These are phyloP conservation scores for Misgurnus mizolepis DNA, from an alignment of 2,113 vertebrate species.

Conservation along the genomic window DNA sequence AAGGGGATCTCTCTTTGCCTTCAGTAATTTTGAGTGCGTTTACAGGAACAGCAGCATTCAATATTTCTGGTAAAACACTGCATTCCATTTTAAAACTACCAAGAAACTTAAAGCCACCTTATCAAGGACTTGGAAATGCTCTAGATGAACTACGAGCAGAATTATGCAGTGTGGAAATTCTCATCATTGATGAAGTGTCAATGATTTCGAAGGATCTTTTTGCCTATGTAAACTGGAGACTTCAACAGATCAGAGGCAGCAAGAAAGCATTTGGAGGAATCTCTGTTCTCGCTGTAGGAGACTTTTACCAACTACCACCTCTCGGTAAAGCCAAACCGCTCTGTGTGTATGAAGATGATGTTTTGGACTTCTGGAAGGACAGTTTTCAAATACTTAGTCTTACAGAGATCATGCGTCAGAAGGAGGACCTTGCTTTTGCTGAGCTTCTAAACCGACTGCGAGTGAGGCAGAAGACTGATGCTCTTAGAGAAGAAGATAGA, in stretches of 20 bases:
- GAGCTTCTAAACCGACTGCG: too few species aligned
- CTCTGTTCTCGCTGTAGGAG: constrained; percentile 12
- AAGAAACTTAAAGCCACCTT: too few species aligned
- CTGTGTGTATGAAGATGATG: constrained; percentile 30
- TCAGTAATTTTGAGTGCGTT: too few species aligned
- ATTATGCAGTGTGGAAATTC: constrained; percentile 32
- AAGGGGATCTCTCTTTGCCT: too few species aligned
- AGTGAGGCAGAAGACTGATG: too few species aligned
- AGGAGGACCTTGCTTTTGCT: too few species aligned
- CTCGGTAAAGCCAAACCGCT: constrained; percentile 39
- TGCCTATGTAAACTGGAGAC: constrained; percentile 50
- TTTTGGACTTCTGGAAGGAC: constrained; percentile 26
- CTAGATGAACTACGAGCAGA: constrained; percentile 18
- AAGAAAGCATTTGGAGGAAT: constrained; percentile 30
- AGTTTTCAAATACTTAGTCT: background rate
- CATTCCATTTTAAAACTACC: too few species aligned
- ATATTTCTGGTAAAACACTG: too few species aligned
- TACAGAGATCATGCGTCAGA: too few species aligned
- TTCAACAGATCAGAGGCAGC: constrained; percentile 41
- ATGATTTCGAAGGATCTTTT: constrained; percentile 53
- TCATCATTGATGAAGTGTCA: constrained; percentile 40
- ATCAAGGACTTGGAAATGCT: too few species aligned
- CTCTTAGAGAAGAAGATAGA: too few species aligned
- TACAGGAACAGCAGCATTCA: too few species aligned
- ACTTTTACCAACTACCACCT: constrained; percentile 35